Percentiles rank a stretch among this genome's conserved stretches.
Conservation (phyloP, 2,797 vertebrate genomes). For the Salmo trutta region DNA sequence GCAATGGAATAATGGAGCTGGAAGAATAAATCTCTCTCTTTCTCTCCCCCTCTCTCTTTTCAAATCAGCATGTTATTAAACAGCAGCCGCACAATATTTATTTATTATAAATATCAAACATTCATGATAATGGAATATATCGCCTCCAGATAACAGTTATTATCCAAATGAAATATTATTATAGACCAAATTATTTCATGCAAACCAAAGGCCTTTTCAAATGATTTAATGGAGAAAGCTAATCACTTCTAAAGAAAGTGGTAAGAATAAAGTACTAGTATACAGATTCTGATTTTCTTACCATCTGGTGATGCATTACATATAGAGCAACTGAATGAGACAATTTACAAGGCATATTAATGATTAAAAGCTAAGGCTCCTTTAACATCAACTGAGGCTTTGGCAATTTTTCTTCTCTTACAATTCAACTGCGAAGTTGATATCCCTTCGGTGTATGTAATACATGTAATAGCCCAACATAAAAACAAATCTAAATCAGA, state of each 20-base stretch:
- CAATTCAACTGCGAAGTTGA: neutral
- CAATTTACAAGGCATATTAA: neutral
- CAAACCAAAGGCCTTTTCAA: neutral
- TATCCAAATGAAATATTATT: neutral
- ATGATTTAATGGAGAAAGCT: neutral
- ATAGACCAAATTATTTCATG: neutral
- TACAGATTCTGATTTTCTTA: too few species aligned
- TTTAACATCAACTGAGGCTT: too few species aligned
- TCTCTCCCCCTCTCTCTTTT: neutral
- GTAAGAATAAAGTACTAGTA: neutral
- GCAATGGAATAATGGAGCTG: neutral
- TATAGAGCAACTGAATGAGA: neutral
- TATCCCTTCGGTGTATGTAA: neutral
- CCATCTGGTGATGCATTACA: too few species aligned
- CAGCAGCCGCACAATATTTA: neutral
- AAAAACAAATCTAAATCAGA: too few species aligned
- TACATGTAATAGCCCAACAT: neutral
- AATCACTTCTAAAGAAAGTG: neutral
- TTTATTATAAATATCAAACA: neutral
- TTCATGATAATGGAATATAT: neutral
- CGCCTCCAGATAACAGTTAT: neutral
- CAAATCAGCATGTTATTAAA: conserved; percentile 1
- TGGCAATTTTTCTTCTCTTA: neutral
- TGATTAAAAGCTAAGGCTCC: neutral
- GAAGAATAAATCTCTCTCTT: neutral